Base-by-base conservation (phyloP, 1,140 invertebrate genomes). In the Pseudomyrmex concolor region DNA sequence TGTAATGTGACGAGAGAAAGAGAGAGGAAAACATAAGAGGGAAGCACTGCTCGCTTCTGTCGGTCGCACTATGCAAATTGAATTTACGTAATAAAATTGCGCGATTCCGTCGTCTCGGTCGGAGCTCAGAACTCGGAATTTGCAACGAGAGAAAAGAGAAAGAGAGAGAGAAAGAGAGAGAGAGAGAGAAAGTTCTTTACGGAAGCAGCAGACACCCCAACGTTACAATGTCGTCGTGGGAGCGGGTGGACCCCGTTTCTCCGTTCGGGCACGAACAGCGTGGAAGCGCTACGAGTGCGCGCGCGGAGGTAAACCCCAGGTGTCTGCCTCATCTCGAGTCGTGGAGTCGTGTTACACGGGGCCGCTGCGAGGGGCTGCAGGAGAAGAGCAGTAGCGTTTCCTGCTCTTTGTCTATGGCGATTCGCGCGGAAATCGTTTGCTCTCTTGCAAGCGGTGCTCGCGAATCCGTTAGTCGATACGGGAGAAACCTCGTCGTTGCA, bases 41-140 rank as follows among this genome's bases (percentile, higher is more conserved):
- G 34, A 34, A 34, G 34, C 34, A 34, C 48, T 45, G n/a, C 17
- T 34, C 50, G 54, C 34, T 54, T 70, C 57, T 22, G 9, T 59
- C 25, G 64, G 48, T 77, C 81, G 85, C 55, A 34, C 25, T 83
- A 60, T n/a, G 84, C 59, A 89, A 89, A 89, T 86, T 84, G 70
- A 89, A 86, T 89, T 89, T 81, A 62, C 87, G 87, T 89, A 89
- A 89, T 89, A 89, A 89, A 89, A 86, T 89, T 80, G 59, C 70
- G 43, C 87, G 83, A 70, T 68, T 54, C 64, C 50, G 34, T 43
- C 66, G 50, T 83, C 54, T 45, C 25, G 43, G 63, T 76, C 54
- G 84, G 51, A 57, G 77, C 17, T 63, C 72, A 22, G 71, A 80
- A 57, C 63, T 83, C 57, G 71, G 71, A 63, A 64, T 51, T 25